A percentile compares a stretch with the other conserved stretches of the same genome.
phyloP scores from a whole-genome alignment of 1,140 invertebrate species.

The Drosophila ananassae region DNA sequence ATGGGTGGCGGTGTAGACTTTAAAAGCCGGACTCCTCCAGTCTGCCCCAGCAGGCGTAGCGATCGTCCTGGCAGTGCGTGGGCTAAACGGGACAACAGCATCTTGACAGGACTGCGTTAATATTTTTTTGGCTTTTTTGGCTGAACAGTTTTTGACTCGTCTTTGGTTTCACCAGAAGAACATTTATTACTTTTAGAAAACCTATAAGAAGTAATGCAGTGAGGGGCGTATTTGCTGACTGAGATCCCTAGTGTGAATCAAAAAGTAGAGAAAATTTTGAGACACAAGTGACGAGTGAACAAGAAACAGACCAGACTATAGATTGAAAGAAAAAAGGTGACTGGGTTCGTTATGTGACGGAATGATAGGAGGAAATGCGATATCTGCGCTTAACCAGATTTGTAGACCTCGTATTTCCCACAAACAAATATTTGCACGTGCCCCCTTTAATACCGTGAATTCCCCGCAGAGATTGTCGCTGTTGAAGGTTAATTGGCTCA shows the following conservation, averaged over 20 bases:
- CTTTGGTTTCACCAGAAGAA: not conserved
- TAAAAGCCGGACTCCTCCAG: conserved; percentile 24
- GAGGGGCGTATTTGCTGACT: not conserved
- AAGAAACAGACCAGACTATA: not conserved
- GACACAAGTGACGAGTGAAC: not conserved
- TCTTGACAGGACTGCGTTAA: not conserved
- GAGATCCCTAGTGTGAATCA: not conserved
- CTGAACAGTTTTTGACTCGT: not conserved
- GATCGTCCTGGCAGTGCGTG: conserved; percentile 35
- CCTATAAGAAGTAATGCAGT: not conserved
- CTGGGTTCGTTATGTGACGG: not conserved
- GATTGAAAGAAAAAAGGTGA: conserved; percentile 4
- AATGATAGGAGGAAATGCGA: not conserved
- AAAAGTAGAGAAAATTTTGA: conserved; percentile 23
- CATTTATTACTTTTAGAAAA: not conserved
- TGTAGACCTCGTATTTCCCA: not conserved
- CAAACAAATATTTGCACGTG: conserved; percentile 39
- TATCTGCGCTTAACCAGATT: not conserved
- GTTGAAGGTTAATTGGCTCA: conserved; percentile 61
- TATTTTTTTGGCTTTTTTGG: too few relatives aligned
- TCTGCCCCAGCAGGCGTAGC: conserved; percentile 25
- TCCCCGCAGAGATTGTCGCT: conserved; percentile 18
- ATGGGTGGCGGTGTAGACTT: conserved; percentile 26
- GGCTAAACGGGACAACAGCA: conserved; percentile 58
- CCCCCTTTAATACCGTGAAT: conserved; percentile 6